Evolutionary conservation across 1,140 invertebrate genomes (phyloP).

Genomic region (Drosophila littoralis): DNA sequence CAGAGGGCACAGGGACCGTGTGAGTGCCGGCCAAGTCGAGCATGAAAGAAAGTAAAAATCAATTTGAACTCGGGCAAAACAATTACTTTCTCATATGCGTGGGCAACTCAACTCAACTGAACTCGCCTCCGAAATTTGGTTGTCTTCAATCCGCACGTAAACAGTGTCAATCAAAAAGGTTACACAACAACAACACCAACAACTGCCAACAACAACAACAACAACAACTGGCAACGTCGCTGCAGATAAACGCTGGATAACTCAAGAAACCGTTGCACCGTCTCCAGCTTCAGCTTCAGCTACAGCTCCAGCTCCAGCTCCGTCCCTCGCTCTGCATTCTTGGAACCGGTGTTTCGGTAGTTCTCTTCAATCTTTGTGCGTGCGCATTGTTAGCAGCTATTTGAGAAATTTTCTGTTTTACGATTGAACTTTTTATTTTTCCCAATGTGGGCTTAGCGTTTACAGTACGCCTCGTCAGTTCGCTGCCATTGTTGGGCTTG

Average conservation of each 20-base stretch:
- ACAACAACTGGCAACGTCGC: constrained; percentile 12
- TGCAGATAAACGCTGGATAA: constrained; percentile 40
- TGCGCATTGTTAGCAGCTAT: constrained; percentile 28
- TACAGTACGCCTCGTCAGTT: constrained; percentile 42
- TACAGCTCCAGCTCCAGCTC: constrained; percentile 2
- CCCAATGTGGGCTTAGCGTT: constrained; percentile 30
- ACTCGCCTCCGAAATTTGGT: constrained; percentile 41
- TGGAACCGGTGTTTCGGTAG: constrained; percentile 9
- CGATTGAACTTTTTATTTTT: constrained; percentile 6
- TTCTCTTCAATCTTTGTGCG: constrained; percentile 17
- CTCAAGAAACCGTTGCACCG: constrained; percentile 57
- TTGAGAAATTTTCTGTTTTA: constrained; percentile 21
- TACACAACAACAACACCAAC: constrained; percentile 52
- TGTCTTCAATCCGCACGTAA: constrained; percentile 57
- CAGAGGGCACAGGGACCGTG: constrained; percentile 27
- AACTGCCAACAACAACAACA: constrained; percentile 32
- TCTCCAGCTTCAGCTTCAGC: constrained; percentile 1
- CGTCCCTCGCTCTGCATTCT: constrained; percentile 16
- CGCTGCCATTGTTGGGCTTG: constrained; percentile 44
- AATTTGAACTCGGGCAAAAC: constrained; percentile 78
- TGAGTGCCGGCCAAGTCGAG: constrained; percentile 39
- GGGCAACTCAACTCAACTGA: constrained; percentile 27
- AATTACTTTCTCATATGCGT: constrained; percentile 78
- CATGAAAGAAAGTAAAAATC: constrained; percentile 80
- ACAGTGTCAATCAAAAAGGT: constrained; percentile 77